Conservation (phyloP, 2,113 vertebrate genomes). For the Thymallus thymallus region DNA sequence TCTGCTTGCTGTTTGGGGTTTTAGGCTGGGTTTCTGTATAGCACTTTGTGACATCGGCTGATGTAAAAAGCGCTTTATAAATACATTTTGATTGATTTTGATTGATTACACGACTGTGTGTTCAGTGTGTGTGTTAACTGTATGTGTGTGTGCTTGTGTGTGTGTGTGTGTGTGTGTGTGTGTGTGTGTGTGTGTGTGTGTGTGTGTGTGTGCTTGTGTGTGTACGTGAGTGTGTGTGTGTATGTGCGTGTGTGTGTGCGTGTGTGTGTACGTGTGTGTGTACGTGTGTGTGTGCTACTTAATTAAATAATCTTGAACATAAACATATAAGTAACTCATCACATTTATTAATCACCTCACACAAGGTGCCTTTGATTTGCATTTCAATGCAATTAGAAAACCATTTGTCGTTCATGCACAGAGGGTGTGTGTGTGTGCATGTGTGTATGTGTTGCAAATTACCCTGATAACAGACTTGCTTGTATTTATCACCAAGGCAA, state of each 20-base stretch:
- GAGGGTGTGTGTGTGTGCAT: constrained; percentile 7
- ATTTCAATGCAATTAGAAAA: constrained; percentile 49
- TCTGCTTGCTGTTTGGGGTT: too few relatives aligned
- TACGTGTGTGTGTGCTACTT: constrained; percentile 17
- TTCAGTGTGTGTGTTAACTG: background rate
- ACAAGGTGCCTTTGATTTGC: constrained; percentile 37
- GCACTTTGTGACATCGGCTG: too few relatives aligned
- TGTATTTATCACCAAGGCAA: constrained; percentile 46
- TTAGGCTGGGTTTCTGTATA: too few relatives aligned
- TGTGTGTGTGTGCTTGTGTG: background rate
- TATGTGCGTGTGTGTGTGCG: background rate
- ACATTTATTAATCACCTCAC: constrained; percentile 45
- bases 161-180: too few relatives aligned
- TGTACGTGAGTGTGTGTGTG: background rate
- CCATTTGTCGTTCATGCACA: constrained; percentile 43
- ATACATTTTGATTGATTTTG: too few relatives aligned
- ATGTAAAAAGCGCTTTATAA: too few relatives aligned
- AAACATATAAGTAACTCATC: constrained; percentile 23
- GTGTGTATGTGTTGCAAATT: constrained; percentile 17
- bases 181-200: background rate
- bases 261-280: background rate
- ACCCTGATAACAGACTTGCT: constrained; percentile 37
- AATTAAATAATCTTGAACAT: constrained; percentile 38
- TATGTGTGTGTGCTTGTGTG: too few relatives aligned
- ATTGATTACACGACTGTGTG: background rate